Conservation (phyloP, 2,888 invertebrate genomes). For the Heliconius sara region DNA sequence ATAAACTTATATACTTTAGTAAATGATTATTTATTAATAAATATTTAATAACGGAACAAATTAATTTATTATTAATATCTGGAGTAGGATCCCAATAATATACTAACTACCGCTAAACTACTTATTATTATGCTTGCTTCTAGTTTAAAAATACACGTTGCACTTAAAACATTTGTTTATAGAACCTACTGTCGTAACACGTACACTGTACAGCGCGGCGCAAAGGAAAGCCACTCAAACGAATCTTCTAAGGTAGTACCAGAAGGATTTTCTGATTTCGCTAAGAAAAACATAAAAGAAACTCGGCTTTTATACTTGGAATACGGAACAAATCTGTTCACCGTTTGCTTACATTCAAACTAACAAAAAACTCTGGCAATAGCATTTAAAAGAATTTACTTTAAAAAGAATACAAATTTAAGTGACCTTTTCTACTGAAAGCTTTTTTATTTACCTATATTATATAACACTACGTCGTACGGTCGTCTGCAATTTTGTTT, state of each 20-base stretch:
- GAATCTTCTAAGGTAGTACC: slow-evolving; percentile 20
- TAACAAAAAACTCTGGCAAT: not conserved
- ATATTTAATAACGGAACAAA: too few species aligned
- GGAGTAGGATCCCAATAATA: too few species aligned
- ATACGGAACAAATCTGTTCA: slow-evolving; percentile 16
- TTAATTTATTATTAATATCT: too few species aligned
- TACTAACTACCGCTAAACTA: not conserved
- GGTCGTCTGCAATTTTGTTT: not conserved
- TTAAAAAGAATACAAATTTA: not conserved
- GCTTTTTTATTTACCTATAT: not conserved
- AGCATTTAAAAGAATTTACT: not conserved
- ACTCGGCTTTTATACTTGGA: slow-evolving; percentile 8
- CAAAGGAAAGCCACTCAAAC: slow-evolving; percentile 16
- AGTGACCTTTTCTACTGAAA: not conserved
- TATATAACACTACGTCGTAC: not conserved
- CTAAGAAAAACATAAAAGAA: slow-evolving; percentile 22
- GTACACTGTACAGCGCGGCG: not conserved
- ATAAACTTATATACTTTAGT: too few species aligned
- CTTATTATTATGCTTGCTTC: not conserved
- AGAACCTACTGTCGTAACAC: slow-evolving; percentile 6
- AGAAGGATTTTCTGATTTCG: slow-evolving; percentile 18
- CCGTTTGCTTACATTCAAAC: not conserved
- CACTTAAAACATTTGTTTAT: slow-evolving; percentile 15
- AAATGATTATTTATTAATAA: too few species aligned
- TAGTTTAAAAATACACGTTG: not conserved